A percentile compares a stretch with the other conserved stretches of the same genome.
These are phyloP conservation scores for Ceratitis capitata DNA, from an alignment of 1,140 invertebrate species.

Conservation along the genomic window DNA sequence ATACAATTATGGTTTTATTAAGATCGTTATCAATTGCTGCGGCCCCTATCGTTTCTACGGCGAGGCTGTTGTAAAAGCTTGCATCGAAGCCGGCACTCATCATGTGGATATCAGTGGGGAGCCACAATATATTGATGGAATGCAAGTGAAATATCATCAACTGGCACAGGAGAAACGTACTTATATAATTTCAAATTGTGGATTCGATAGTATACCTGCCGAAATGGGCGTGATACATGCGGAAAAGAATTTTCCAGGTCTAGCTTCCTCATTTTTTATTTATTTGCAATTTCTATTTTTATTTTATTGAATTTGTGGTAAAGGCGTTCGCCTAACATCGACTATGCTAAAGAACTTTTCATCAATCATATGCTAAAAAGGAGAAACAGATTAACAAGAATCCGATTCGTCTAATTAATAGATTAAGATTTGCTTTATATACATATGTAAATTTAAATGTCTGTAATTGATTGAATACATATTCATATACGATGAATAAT, in stretches of 20 bases:
- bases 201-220: constrained; percentile 85
- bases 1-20: neutral
- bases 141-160: constrained; percentile 81
- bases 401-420: too few species aligned
- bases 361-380: too few species aligned
- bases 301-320: neutral
- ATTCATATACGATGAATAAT: too few species aligned
- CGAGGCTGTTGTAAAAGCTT: constrained; percentile 86
- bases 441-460: too few species aligned
- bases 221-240: constrained; percentile 82
- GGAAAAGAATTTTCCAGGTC: constrained; percentile 75
- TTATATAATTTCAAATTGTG: constrained; percentile 87
- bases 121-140: constrained; percentile 84
- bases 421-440: too few species aligned
- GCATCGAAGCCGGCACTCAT: constrained; percentile 79
- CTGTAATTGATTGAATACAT: too few species aligned
- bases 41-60: constrained; percentile 90
- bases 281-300: neutral
- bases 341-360: too few species aligned
- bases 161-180: constrained; percentile 77
- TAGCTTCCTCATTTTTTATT: neutral
- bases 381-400: too few species aligned
- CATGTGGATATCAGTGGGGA: constrained; percentile 92
- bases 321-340: too few species aligned
- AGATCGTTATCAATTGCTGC: constrained; percentile 80